Evolutionary conservation across 2,113 vertebrate genomes (phyloP).

Genomic region (Heteronetta atricapilla): DNA sequence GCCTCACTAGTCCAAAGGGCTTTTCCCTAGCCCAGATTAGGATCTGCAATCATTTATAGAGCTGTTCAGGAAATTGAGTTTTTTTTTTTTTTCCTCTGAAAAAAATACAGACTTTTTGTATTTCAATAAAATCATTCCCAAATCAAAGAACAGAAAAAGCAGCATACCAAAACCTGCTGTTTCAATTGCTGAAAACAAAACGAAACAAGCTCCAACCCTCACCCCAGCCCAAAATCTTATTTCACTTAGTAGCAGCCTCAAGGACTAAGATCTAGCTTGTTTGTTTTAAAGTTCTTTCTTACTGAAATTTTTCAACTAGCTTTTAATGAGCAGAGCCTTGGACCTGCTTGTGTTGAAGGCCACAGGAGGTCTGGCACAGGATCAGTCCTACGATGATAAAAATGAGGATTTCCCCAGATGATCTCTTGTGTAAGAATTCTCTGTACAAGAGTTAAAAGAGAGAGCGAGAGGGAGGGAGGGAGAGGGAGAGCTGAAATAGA

Average conservation of each 20-base stretch:
- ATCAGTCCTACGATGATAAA: not conserved
- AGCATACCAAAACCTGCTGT: not conserved
- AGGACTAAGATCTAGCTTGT: not conserved
- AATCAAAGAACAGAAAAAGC: not conserved
- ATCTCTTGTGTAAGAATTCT: not conserved
- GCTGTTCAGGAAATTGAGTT: slow-evolving; percentile 42
- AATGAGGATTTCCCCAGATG: not conserved
- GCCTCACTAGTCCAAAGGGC: not conserved
- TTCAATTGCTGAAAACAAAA: slow-evolving; percentile 17
- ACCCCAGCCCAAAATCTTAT: not conserved
- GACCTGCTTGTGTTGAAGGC: not conserved
- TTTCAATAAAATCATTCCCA: not conserved
- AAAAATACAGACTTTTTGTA: not conserved
- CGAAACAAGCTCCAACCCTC: not conserved
- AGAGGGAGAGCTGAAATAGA: not conserved
- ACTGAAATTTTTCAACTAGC: not conserved
- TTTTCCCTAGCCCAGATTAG: not conserved
- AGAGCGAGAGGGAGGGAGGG: no score
- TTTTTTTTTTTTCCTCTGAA: not conserved
- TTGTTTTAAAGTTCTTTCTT: not conserved
- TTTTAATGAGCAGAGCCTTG: not conserved
- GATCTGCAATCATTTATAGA: slow-evolving; percentile 14
- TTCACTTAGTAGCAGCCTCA: not conserved
- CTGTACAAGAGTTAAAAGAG: not conserved
- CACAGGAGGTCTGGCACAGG: not conserved